Evolutionary conservation across 1,140 invertebrate species (phyloP).

Genomic region (Drosophila mayri): DNA sequence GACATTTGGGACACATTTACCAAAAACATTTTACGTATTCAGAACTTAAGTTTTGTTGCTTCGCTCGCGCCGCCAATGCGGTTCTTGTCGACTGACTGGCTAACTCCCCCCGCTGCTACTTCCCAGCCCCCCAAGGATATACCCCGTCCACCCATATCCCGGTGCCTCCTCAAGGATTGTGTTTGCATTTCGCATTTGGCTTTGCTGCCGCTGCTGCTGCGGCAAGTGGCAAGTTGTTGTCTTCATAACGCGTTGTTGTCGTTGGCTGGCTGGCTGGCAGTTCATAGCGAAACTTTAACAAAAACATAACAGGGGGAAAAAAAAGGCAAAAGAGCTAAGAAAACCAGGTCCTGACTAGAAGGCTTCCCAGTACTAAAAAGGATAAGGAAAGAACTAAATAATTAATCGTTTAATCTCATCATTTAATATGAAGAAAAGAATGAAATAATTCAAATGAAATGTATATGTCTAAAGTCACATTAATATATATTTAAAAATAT

Average conservation of each 20-base stretch:
- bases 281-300: constrained; percentile 46
- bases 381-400: not conserved
- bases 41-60: constrained; percentile 70
- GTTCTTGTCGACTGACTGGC: constrained; percentile 42
- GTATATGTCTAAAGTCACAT: no score
- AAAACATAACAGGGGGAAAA: constrained; percentile 1
- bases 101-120: constrained; percentile 1
- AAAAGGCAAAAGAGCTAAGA: not conserved
- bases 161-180: constrained; percentile 17
- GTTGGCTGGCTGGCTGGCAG: constrained; percentile 28
- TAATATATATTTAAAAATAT: no score
- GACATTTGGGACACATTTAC: constrained; percentile 82
- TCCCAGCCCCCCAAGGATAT: constrained; percentile 1
- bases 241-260: constrained; percentile 57
- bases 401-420: no score
- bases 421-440: not conserved
- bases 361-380: not conserved
- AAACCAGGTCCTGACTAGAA: not conserved
- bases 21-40: constrained; percentile 82
- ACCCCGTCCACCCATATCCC: not conserved
- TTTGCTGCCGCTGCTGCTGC: constrained; percentile 24
- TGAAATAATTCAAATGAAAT: no score
- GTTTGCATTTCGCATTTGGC: constrained; percentile 78
- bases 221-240: constrained; percentile 56
- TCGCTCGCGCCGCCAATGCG: constrained; percentile 41